phyloP scores from a whole-genome alignment of 2,888 invertebrate species.

The Pseudolycoriella hygida region DNA sequence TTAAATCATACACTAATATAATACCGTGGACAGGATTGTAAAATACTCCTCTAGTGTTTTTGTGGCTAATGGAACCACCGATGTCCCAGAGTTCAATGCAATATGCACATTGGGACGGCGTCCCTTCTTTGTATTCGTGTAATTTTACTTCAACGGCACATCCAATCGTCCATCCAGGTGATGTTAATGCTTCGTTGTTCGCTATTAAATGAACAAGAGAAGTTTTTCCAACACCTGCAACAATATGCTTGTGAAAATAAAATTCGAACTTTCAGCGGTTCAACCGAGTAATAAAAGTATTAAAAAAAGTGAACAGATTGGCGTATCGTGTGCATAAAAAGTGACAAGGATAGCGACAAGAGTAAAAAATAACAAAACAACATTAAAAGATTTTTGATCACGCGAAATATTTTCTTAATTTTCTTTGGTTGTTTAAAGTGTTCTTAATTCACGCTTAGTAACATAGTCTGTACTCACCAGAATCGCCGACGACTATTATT shows the following conservation, averaged over 20 bases:
- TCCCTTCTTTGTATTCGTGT: constrained; percentile 89
- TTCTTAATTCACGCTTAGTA: no score
- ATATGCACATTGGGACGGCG: constrained; percentile 74
- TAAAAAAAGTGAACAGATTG: not conserved
- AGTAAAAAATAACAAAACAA: no score
- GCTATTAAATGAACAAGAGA: constrained; percentile 84
- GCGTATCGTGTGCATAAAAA: no score
- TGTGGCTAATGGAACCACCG: constrained; percentile 85
- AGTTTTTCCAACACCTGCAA: constrained; percentile 86
- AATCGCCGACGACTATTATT: constrained; percentile 82
- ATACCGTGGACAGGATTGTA: constrained; percentile 91
- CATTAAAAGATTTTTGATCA: no score
- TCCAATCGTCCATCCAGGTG: constrained; percentile 91
- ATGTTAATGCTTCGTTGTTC: constrained; percentile 65
- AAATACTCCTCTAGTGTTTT: constrained; percentile 84
- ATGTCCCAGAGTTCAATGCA: constrained; percentile 96
- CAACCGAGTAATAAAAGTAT: no score
- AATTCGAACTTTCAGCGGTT: no score
- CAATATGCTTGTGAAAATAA: not conserved
- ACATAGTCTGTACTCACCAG: constrained; percentile 51
- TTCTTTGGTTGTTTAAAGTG: no score
- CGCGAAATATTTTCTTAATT: not conserved
- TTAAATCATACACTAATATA: constrained; percentile 90
- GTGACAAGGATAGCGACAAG: no score
- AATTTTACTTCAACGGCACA: constrained; percentile 91